phyloP scores from a whole-genome alignment of 2,888 invertebrate species.

The Sabatieria punctata region DNA sequence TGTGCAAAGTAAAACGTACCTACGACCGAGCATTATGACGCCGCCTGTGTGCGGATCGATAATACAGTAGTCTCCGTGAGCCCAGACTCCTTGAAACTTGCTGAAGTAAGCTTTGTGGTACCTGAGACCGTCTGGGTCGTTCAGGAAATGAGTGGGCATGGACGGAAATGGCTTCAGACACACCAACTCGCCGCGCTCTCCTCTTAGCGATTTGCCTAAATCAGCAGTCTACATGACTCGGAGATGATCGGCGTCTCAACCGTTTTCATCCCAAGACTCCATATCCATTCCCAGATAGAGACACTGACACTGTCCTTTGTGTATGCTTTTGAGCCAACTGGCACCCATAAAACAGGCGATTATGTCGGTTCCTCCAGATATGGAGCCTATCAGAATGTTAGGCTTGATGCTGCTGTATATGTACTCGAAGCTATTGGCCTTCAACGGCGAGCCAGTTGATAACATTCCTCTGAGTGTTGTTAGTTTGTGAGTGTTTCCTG shows the following conservation, averaged over 20 bases:
- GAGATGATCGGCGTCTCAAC: no score
- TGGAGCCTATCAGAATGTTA: slow-evolving; percentile 34
- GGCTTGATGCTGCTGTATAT: slow-evolving; percentile 40
- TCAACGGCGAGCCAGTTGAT: slow-evolving; percentile 41
- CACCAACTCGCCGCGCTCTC: slow-evolving; percentile 41
- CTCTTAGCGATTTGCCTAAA: slow-evolving; percentile 36
- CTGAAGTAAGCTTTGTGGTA: slow-evolving; percentile 40
- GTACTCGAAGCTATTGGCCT: slow-evolving; percentile 40
- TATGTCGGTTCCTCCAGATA: slow-evolving; percentile 43
- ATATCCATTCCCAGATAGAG: slow-evolving; percentile 41
- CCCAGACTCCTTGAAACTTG: slow-evolving; percentile 40
- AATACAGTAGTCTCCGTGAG: slow-evolving; percentile 42
- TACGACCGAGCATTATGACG: slow-evolving; percentile 43
- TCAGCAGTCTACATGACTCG: no score
- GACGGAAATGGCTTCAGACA: slow-evolving; percentile 42
- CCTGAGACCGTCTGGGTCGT: slow-evolving; percentile 34
- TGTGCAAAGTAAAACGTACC: no score
- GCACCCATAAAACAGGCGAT: slow-evolving; percentile 43
- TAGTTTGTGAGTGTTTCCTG: slow-evolving; percentile 36
- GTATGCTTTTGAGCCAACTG: slow-evolving; percentile 39
- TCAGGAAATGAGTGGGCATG: slow-evolving; percentile 43
- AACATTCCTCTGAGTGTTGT: slow-evolving; percentile 37
- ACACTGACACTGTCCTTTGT: slow-evolving; percentile 42
- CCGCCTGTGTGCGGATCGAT: slow-evolving; percentile 40
- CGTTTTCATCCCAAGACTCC: slow-evolving; percentile 36